Conservation (phyloP, 2,113 vertebrate genomes). For the Macroglossus sobrinus region DNA sequence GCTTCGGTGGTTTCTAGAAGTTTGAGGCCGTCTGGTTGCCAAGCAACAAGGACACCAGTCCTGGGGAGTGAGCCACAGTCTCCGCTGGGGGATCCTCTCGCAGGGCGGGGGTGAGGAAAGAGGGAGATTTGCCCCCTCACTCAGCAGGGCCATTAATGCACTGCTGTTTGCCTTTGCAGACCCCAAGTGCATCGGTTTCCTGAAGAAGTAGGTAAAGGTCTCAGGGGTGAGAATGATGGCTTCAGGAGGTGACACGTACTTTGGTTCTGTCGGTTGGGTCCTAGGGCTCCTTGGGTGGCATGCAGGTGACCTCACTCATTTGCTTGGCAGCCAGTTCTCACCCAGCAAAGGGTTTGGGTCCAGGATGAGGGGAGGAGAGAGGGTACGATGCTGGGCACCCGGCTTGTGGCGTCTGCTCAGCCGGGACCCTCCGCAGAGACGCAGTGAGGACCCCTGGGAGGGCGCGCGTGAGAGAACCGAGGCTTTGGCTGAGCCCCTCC, state of each 20-base stretch:
- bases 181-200: constrained; percentile 72
- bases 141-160: not conserved
- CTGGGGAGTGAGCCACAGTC: not conserved
- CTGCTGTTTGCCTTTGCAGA: constrained; percentile 64
- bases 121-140: rapidly evolving
- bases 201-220: constrained; percentile 78
- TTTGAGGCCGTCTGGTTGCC: not conserved
- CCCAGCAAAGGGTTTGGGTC: not conserved
- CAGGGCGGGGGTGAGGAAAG: not conserved
- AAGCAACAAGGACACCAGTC: not conserved
- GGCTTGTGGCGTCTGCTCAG: not conserved
- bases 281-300: not conserved
- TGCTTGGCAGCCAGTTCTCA: not conserved
- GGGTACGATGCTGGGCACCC: not conserved
- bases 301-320: not conserved
- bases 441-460: not conserved
- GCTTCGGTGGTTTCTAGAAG: constrained; percentile 30
- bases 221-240: not conserved
- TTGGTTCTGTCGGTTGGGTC: not conserved
- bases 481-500: not conserved
- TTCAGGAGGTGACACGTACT: not conserved
- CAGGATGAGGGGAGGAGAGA: not conserved
- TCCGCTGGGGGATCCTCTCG: rapidly evolving
- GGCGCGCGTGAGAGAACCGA: too few relatives aligned
- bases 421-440: not conserved